phyloP scores from a whole-genome alignment of 2,113 vertebrate species.

The Tautogolabrus adspersus region DNA sequence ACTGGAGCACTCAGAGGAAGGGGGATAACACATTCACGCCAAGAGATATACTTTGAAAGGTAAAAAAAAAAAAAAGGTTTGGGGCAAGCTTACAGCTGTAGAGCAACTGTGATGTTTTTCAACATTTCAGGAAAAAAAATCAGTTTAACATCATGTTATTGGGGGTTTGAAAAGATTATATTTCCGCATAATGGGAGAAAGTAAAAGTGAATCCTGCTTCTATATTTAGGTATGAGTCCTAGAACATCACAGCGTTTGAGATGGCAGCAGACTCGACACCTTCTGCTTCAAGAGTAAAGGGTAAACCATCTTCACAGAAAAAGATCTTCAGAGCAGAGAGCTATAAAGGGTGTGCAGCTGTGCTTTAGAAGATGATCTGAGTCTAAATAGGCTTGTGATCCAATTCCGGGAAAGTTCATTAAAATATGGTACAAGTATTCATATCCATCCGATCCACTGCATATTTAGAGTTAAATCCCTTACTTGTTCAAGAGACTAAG shows the following conservation, averaged over 20 bases:
- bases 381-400: no score
- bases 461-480: no score
- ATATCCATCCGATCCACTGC: no score
- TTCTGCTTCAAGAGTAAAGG: background rate
- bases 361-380: no score
- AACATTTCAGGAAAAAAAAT: no score
- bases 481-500: no score
- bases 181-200: background rate
- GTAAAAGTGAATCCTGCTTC: background rate
- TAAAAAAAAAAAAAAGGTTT: background rate
- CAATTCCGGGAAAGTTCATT: no score
- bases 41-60: background rate
- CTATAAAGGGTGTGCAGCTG: no score
- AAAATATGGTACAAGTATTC: no score
- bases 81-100: background rate
- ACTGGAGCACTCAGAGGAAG: constrained; percentile 14
- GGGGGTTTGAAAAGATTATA: background rate
- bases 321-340: no score
- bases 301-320: background rate
- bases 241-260: background rate
- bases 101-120: background rate
- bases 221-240: background rate
- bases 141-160: no score
- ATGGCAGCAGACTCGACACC: background rate
- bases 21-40: constrained; percentile 19